Evolutionary conservation across 2,888 invertebrate genomes (phyloP).

Genomic region (Chesias legatella): DNA sequence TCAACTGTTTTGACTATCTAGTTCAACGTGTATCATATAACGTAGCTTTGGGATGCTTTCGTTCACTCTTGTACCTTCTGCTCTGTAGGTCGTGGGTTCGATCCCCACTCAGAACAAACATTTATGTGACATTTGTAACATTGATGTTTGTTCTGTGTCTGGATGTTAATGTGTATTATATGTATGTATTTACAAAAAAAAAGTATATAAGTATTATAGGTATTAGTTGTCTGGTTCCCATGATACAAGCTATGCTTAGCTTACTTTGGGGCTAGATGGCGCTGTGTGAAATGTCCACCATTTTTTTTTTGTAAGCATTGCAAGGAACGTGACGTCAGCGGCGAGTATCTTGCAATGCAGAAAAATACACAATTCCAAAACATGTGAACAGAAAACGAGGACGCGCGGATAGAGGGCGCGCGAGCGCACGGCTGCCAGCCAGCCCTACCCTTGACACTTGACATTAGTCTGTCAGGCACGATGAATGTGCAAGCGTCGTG

Average conservation of each 20-base stretch:
- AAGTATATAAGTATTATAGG: no score
- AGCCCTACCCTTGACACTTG: conserved; percentile 50
- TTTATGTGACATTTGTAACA: no score
- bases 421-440: conserved; percentile 28
- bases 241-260: no score
- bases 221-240: no score
- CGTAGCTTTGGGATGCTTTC: no score
- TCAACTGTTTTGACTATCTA: conserved; percentile 9
- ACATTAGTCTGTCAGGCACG: conserved; percentile 44
- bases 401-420: conserved; percentile 12
- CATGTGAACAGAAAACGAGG: conserved; percentile 9
- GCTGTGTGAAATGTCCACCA: no score
- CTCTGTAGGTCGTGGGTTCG: no score
- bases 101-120: no score
- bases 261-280: no score
- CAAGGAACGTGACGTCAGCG: background rate
- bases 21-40: conserved; percentile 2
- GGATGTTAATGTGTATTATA: no score
- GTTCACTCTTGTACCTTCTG: background rate
- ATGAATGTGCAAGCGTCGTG: conserved; percentile 19
- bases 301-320: background rate
- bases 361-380: conserved; percentile 3
- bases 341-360: background rate
- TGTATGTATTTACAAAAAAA: no score
- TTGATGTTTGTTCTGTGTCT: no score